Conservation (phyloP, 2,888 invertebrate genomes). For the Eupithecia vulgata region DNA sequence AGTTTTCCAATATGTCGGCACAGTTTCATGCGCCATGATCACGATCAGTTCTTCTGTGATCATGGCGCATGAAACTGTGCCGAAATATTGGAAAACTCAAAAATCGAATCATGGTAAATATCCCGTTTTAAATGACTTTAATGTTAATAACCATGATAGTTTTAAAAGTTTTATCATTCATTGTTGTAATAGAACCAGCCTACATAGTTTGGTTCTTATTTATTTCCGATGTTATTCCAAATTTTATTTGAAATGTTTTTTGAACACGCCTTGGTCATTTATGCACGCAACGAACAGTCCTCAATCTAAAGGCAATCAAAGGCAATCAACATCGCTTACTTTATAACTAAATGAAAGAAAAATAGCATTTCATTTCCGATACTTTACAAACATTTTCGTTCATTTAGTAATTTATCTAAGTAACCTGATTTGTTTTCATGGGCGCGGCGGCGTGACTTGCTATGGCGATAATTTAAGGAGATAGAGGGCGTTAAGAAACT, state of each 20-base stretch:
- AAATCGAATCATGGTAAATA: too few relatives aligned
- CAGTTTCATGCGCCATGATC: too few relatives aligned
- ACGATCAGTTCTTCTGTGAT: too few relatives aligned
- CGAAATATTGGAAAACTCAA: too few relatives aligned
- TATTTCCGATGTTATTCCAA: conserved; percentile 9
- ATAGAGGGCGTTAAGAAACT: not conserved
- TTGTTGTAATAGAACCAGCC: too few relatives aligned
- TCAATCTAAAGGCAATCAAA: not conserved
- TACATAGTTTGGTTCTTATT: too few relatives aligned
- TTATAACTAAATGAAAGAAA: not conserved
- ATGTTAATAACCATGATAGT: too few relatives aligned
- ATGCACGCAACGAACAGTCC: not conserved
- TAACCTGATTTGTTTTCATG: not conserved
- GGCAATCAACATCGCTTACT: not conserved
- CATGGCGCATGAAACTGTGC: too few relatives aligned
- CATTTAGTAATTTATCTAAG: not conserved
- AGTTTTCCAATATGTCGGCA: too few relatives aligned
- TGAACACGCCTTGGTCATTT: not conserved
- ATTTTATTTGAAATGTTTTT: not conserved
- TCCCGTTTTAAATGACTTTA: too few relatives aligned
- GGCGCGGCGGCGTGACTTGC: not conserved
- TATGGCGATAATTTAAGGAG: not conserved
- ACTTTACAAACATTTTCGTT: not conserved
- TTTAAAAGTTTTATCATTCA: too few relatives aligned
- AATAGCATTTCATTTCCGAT: not conserved